Base-by-base conservation (phyloP, 2,888 invertebrate genomes). In the Melieria omissa region DNA sequence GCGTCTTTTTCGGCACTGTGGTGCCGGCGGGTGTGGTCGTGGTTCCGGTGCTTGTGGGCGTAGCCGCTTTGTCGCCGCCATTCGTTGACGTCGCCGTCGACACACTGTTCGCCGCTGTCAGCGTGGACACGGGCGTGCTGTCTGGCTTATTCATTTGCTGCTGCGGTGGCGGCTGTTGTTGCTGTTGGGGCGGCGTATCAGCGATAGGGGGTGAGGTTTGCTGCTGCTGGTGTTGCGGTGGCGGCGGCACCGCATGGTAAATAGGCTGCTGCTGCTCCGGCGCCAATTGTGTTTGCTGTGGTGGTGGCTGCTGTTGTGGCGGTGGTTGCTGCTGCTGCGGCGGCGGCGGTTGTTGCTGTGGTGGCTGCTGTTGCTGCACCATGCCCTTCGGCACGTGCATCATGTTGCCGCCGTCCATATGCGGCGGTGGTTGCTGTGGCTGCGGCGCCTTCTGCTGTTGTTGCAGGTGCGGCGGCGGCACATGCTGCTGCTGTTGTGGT, bases 1-100 rank as follows among this genome's bases (percentile, higher is more conserved):
- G 97, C 87, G 96, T 96, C 61, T 86, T 87, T 75, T 86, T 86
- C 0, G 83, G 81, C 45, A 77, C 70, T 71, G 74, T 71, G 73
- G 79, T 74, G 64, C 78, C 54, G 62, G 74, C 68, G 44, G 77
- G 42, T 42, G 71, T 54, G 82, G 82, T 68, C 79, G 82, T 62
- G 80, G 80, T 47, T 69, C 60, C 52, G 57, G 73, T 60, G 45
- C 14, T 70, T 7, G 81, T 61, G 5, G 61, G 46, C 5, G 61
- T 16, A 3, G 70, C 47, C 45, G 45, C 66, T 57, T 60, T 73
- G 41, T 66, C 64, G 52, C 71, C 67, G 10, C 54, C 54, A 6
- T 74, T 68, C 5, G 76, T 74, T 44, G 74, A 66, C 42, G 72
- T 70, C 52, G 63, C 64, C 9, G 63, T 64, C 7, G 54, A 12